Evolutionary conservation across 2,888 invertebrate genomes (phyloP), one percentile per base, ranked within the genome.

Genomic region (Lasioglossum zephyrum): DNA sequence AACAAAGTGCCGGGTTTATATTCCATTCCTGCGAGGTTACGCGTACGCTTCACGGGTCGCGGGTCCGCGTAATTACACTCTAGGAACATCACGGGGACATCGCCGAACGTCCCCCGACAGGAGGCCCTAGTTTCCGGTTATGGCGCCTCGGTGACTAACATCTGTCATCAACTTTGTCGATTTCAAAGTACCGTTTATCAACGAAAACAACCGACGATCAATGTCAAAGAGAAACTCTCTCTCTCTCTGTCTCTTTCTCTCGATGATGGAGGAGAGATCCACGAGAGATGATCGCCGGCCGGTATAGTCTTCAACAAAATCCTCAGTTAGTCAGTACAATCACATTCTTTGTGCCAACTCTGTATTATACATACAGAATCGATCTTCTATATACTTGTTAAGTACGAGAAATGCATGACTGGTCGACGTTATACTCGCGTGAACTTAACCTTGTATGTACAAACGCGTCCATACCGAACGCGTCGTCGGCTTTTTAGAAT

Each of bases 51-150:
- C 73, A 69, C 70, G 47, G 72, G 53, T 53, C 75, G 69, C 41
- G 78, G 70, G 49, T 85, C 63, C 81, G 77, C 69, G 88, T 84
- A 79, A 84, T 84, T 84, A 80, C 77, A 90, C 75, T 88, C 90
- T 93, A 92, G 92, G 93, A 93, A 93, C 91, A 85, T 92, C 87
- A 83, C 84, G 86, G 88, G 89, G 88, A 91, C 84, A 39, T 53
- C 26, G 16, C 41, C 75, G 11, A 44, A n/a, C 41, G 66, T 79
- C 83, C 87, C 79, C 63, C 60, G 60, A 39, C 77, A 69, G 39
- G 73, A 81, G 83, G 81, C 74, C 77, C 79, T 72, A 72, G 47
- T 63, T 69, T 57, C 57, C 60, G 76, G 73, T 73, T 66, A 13
- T 41, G 76, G 36, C 81, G 78, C 75, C 80, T 74, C 79, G 70